Evolutionary conservation across 2,888 invertebrate genomes (phyloP), one percentile per base, ranked within the genome.

Genomic region (Arenicola marina): DNA sequence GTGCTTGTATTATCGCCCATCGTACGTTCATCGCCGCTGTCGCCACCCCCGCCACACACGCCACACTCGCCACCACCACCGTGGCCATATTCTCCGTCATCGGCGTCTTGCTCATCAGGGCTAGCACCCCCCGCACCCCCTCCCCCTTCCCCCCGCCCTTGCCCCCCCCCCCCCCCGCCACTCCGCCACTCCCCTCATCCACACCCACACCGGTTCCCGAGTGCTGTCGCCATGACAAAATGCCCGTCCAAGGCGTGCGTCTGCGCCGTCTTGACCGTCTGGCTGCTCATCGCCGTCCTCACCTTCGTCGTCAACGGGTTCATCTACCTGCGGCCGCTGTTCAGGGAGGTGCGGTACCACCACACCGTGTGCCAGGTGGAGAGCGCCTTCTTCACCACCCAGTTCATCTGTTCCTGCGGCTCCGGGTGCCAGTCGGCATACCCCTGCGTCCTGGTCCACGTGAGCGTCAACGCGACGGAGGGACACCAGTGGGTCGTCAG

Each of bases 211-310:
- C 11, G 18, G 38, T 38, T 15, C 18, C 38, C 11, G 11, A 18
- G 38, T 15, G 11, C 38, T 11, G n/a, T n/a, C n/a, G n/a, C n/a
- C 33, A 62, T 53, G 62, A 26, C 46, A 28, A 68, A 68, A 51
- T 66, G 68, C 45, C 68, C 68, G 43, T 66, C 68, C 38, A 68
- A 66, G 51, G 68, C 68, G 24, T 68, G 68, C 34, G 53, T 66
- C 57, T 68, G 68, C 32, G 58, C 62, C 51, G 34, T 59, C 1
- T 54, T 68, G 26, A 63, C 66, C 4, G 46, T 62, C 26, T 68
- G 68, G 68, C 56, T 59, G 34, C 51, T 64, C 28, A 57, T 62
- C 2, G 59, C 51, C n/a, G 32, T 64, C 15, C 48, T 56, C 15
- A 38, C 55, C 26, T 33, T 66, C n/a, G 51, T 64, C 26, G 64